Conservation (phyloP, 2,797 vertebrate genomes). For the Balearica regulorum region DNA sequence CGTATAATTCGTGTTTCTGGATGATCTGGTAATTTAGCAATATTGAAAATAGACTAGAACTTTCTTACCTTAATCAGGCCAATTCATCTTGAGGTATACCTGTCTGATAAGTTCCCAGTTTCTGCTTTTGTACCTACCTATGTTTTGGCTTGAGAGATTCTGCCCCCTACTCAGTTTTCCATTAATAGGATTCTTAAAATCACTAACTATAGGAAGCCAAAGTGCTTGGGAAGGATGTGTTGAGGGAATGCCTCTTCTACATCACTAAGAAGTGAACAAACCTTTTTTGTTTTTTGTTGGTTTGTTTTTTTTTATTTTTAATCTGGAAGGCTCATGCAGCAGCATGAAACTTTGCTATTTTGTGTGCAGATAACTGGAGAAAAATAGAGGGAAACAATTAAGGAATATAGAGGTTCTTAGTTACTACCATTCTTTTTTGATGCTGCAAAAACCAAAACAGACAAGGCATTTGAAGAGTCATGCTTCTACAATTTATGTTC, state of each 20-base stretch:
- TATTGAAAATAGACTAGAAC: not conserved
- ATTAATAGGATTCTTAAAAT: not conserved
- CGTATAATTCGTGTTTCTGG: not conserved
- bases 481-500: not conserved
- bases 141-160: not conserved
- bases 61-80: not conserved
- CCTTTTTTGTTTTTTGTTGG: not conserved
- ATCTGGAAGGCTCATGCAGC: not conserved
- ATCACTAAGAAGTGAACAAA: not conserved
- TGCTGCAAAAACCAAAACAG: not conserved
- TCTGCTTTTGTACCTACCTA: not conserved
- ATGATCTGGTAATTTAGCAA: not conserved
- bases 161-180: not conserved
- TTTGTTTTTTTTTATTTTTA: not conserved
- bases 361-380: not conserved
- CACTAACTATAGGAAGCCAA: not conserved
- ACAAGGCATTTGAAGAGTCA: not conserved
- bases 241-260: not conserved
- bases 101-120: not conserved
- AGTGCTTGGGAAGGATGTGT: not conserved
- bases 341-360: not conserved
- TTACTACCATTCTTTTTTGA: not conserved
- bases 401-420: not conserved
- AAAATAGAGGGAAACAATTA: not conserved
- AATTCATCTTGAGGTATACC: not conserved